phyloP scores from a whole-genome alignment of 2,113 vertebrate genomes.

The Anarhynchus alexandrinus region DNA sequence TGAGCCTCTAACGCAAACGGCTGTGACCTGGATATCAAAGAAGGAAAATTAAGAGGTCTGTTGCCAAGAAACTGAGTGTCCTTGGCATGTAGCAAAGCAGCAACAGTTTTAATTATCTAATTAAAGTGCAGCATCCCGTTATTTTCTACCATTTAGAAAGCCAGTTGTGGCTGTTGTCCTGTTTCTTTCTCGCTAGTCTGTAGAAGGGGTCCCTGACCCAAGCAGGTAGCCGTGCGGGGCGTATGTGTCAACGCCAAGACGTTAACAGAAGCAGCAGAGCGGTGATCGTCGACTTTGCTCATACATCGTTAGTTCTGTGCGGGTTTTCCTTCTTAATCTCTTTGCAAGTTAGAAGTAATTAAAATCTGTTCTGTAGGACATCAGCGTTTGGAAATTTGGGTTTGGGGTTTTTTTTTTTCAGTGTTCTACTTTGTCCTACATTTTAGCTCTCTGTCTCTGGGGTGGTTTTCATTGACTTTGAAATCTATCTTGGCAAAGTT shows the following conservation, averaged over 20 bases:
- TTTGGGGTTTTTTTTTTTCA: not conserved
- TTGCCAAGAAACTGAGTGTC: constrained; percentile 61
- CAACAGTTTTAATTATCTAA: constrained; percentile 49
- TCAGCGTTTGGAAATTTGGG: not conserved
- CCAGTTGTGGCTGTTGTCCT: not conserved
- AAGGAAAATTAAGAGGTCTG: constrained; percentile 14
- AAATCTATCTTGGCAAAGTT: constrained; percentile 35
- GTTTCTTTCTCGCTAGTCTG: not conserved
- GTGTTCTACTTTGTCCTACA: not conserved
- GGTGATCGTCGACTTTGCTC: not conserved
- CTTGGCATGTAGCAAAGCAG: constrained; percentile 45
- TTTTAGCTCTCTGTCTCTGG: not conserved
- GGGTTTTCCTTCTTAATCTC: not conserved
- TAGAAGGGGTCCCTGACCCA: not conserved
- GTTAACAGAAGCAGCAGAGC: not conserved
- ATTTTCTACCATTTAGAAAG: constrained; percentile 1
- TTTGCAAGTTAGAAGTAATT: not conserved
- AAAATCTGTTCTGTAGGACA: not conserved
- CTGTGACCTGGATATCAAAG: constrained; percentile 59
- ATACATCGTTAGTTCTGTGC: not conserved
- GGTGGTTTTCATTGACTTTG: constrained; percentile 13
- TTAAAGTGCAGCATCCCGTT: not conserved
- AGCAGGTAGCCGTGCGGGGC: not conserved
- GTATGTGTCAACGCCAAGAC: not conserved
- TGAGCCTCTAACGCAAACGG: not conserved